Base-by-base conservation (phyloP, 2,888 invertebrate genomes). In the Eupelmus urozonus region DNA sequence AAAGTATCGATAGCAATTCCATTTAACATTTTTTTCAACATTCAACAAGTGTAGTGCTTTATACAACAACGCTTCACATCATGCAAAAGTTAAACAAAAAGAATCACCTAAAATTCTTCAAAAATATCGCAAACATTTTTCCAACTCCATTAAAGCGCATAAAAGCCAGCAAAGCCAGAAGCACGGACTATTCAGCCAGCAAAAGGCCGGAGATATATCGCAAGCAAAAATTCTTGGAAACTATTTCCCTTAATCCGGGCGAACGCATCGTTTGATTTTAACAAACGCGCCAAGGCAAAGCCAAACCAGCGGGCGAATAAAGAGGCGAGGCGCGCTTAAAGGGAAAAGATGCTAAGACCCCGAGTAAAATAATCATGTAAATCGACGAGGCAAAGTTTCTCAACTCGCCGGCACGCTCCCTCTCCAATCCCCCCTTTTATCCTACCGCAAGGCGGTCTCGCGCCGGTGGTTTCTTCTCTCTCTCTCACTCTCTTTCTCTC, bases 311-410 rank as follows among this genome's bases (percentile, higher is more conserved):
- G 13, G 25, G n/a, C 62, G 9, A 18, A 23, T 57, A 70, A 42
- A 59, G 55, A 59, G 27, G 40, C n/a, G 57, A 55, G 23, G 55
- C 16, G 57, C 49, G 40, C 49, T 75, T 62, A 70, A 72, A 20
- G 66, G 60, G 29, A 71, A 76, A 79, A 79, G 75, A 74, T 34
- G 74, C 49, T 34, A 57, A 63, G 57, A 71, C 42, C 13, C 2
- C 13, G 23, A 59, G 76, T 72, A 76, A 76, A 76, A 79, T 79
- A 72, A 79, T 76, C 76, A 73, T 76, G 79, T 76, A 76, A 79
- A 79, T 79, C 79, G 73, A 73, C 67, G 16, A 62, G 70, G 71
- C 60, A 75, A 79, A 75, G 70, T 79, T 79, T 79, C 71, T 60
- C 55, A 59, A 75, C 75, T 71, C 55, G 23, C 40, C 40, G 40